phyloP scores from a whole-genome alignment of 1,140 invertebrate genomes.

The Drosophila triauraria region DNA sequence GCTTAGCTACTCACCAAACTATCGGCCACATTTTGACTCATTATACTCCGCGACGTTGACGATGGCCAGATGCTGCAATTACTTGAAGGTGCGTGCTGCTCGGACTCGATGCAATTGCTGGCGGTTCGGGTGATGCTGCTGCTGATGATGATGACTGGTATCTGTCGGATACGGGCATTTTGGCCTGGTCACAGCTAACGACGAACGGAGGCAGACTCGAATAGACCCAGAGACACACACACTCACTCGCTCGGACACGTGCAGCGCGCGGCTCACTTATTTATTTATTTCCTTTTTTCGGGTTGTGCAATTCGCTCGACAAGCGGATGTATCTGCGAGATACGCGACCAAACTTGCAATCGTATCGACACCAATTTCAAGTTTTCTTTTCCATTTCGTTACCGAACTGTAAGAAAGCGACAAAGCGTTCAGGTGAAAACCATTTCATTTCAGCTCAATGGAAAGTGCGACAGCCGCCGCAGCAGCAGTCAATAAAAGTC shows the following conservation, averaged over 20 bases:
- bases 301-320: constrained; percentile 66
- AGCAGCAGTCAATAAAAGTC: constrained; percentile 63
- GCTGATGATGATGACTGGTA: constrained; percentile 63
- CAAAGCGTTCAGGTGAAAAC: constrained; percentile 67
- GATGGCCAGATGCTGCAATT: constrained; percentile 75
- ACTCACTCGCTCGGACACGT: constrained; percentile 24
- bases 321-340: constrained; percentile 69
- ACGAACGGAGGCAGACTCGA: constrained; percentile 48
- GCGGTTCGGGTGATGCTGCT: constrained; percentile 7
- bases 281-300: constrained; percentile 41
- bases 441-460: constrained; percentile 69
- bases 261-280: constrained; percentile 42
- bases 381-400: constrained; percentile 69
- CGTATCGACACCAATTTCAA: constrained; percentile 71
- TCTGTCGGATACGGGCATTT: constrained; percentile 75
- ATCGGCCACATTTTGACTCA: constrained; percentile 84
- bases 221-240: constrained; percentile 23
- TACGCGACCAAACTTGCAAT: constrained; percentile 71
- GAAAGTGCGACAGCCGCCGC: constrained; percentile 65
- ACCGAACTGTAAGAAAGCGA: constrained; percentile 73
- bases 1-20: constrained; percentile 78
- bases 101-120: constrained; percentile 68
- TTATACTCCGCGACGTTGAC: constrained; percentile 62
- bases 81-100: constrained; percentile 74
- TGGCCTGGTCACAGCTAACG: constrained; percentile 62